Base-by-base conservation (phyloP, 1,140 invertebrate species). In the Hyphantria cunea region DNA sequence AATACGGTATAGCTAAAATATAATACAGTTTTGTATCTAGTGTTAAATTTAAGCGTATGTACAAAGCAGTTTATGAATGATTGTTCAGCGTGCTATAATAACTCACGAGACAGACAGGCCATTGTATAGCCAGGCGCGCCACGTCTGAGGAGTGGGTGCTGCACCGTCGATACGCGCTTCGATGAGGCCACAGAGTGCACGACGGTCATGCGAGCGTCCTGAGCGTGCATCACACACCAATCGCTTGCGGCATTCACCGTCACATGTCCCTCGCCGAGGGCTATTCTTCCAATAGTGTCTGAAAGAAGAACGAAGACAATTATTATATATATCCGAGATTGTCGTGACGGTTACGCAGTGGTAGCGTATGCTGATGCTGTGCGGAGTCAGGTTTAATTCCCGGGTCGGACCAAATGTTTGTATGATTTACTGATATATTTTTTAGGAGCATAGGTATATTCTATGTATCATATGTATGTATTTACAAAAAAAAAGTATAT, bases 251-350 rank as follows among this genome's bases (percentile, higher is more conserved):
- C 97, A 98, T 68, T 96, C 95, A 0, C 94, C 94, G 83, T 97
- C 95, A 82, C 96, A 98, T 0, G 89, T 68, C 11, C 95, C 94
- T 47, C 95, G 92, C 0, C 95, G 95, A 0, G 96, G 95, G 56
- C 96, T 97, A 80, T 96, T 96, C 85, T 97, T 97, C 92, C 96
- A 96, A 82, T 97, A 97, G 80, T 96, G 94, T 78, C 96, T 97
- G 31, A 56, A 76, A 74, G 37, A 58, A 58, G 51, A 61, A 8
- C 41, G 33, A 55, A 41, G 42, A 15, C 12, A 10, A 44, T 15
- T 7, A 12, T 12, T 0, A 44, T 1, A 15, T 44, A 1, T 25
- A 25, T 25, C 17, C 5, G 17, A 25, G 17, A 5, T 25, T 25
- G 17, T 25, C n/a, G n/a, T n/a, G n/a, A 25, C 17, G 1, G 17